Percentiles rank a stretch among this genome's conserved stretches.
Conservation (phyloP, 2,888 invertebrate genomes). For the Caenorhabditis sp. region DNA sequence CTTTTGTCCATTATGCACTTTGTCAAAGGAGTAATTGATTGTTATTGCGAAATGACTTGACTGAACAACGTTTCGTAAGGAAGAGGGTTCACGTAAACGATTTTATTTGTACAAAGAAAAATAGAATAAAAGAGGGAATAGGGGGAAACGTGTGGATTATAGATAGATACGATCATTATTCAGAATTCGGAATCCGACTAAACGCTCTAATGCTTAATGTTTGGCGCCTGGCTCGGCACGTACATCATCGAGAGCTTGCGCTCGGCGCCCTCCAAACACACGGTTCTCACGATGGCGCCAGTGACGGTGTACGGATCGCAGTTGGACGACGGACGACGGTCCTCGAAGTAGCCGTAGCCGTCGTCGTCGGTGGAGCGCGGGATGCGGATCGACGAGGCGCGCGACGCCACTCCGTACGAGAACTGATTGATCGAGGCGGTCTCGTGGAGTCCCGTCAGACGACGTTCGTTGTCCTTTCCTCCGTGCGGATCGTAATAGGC, state of each 20-base stretch:
- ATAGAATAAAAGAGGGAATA: neutral
- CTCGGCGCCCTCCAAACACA: slow-evolving; percentile 72
- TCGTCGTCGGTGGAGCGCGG: slow-evolving; percentile 78
- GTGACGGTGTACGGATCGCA: slow-evolving; percentile 79
- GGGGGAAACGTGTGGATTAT: neutral
- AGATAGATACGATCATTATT: neutral
- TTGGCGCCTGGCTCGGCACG: slow-evolving; percentile 65
- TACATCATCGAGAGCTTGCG: slow-evolving; percentile 77
- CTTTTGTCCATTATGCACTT: slow-evolving; percentile 23
- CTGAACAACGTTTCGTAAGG: too few species aligned
- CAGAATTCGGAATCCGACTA: neutral
- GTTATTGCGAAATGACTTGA: neutral
- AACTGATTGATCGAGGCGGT: slow-evolving; percentile 97
- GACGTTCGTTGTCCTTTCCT: slow-evolving; percentile 89
- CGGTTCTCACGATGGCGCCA: slow-evolving; percentile 77
- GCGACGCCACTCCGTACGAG: slow-evolving; percentile 82
- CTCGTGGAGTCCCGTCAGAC: slow-evolving; percentile 89
- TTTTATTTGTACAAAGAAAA: neutral
- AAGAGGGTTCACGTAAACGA: neutral
- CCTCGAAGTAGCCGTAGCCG: slow-evolving; percentile 79
- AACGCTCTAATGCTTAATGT: slow-evolving; percentile 32
- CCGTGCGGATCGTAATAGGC: slow-evolving; percentile 89
- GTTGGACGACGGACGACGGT: slow-evolving; percentile 79
- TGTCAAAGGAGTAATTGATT: slow-evolving; percentile 1
- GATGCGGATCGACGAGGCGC: slow-evolving; percentile 77